These are phyloP conservation scores for Myotis davidii DNA, from an alignment of 2,113 vertebrate species.

Conservation along the genomic window DNA sequence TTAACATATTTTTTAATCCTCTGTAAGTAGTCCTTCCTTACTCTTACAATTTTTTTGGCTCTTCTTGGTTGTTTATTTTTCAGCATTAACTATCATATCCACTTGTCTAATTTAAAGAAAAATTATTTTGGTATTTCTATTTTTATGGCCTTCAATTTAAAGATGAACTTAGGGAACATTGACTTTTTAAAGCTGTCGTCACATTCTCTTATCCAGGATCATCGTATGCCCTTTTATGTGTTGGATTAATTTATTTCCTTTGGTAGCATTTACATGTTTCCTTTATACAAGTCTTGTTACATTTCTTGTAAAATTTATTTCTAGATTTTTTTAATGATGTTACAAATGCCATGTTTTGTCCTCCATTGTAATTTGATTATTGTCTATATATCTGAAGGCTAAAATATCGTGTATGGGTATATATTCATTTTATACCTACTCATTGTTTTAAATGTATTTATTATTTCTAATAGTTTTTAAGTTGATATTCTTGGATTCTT, in stretches of 20 bases:
- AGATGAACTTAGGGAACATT: neutral
- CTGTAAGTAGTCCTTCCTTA: neutral
- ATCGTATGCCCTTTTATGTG: neutral
- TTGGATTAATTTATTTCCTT: neutral
- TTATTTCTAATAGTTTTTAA: neutral
- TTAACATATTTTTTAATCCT: neutral
- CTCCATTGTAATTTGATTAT: neutral
- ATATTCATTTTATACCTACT: neutral
- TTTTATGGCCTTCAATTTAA: neutral
- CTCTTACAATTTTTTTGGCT: neutral
- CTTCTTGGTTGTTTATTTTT: neutral
- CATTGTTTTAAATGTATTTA: neutral
- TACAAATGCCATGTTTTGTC: neutral
- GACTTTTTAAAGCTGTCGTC: neutral
- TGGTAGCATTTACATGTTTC: neutral
- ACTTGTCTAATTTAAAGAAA: neutral
- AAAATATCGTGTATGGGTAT: neutral
- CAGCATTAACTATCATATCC: neutral
- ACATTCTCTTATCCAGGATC: neutral
- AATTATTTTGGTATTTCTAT: neutral
- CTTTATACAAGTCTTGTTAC: neutral
- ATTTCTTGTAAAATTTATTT: constrained; percentile 15
- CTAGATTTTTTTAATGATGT: neutral
- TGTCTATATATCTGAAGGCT: neutral
- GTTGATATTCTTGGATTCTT: neutral